These are phyloP conservation scores for Marmota monax DNA, from an alignment of 2,113 vertebrate species.

Conservation along the genomic window DNA sequence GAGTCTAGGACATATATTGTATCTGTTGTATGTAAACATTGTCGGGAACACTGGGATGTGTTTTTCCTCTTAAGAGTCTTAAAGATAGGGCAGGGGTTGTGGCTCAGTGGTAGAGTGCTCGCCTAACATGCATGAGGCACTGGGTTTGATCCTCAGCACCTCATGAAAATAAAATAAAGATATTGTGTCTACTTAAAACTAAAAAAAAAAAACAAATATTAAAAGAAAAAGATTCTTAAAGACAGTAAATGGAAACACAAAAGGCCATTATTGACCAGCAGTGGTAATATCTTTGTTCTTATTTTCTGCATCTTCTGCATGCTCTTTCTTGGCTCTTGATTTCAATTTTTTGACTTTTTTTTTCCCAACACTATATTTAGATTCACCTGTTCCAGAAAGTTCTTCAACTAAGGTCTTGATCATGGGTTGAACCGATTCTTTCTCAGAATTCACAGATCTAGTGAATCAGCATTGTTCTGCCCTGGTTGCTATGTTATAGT, in stretches of 20 bases:
- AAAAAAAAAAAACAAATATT: too few species aligned
- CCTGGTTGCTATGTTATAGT: neutral
- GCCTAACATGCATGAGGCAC: too few species aligned
- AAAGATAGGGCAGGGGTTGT: too few species aligned
- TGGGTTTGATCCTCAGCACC: too few species aligned
- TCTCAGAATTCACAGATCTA: slow-evolving; percentile 49
- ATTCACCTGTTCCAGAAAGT: neutral
- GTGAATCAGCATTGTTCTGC: neutral
- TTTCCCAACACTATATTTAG: neutral
- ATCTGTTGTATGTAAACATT: neutral
- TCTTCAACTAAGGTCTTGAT: neutral
- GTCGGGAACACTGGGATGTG: neutral
- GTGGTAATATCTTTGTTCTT: neutral
- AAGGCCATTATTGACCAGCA: neutral
- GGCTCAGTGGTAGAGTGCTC: too few species aligned
- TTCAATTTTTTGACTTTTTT: neutral
- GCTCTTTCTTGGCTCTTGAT: neutral
- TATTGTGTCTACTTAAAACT: too few species aligned
- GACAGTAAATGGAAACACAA: neutral
- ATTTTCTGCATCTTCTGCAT: neutral
- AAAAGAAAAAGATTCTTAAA: too few species aligned
- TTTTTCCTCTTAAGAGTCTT: neutral
- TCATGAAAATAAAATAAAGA: too few species aligned
- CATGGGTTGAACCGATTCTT: neutral
- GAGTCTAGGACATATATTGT: neutral